Base-by-base conservation (phyloP, 2,888 invertebrate species). In the Epistrophe eligans region DNA sequence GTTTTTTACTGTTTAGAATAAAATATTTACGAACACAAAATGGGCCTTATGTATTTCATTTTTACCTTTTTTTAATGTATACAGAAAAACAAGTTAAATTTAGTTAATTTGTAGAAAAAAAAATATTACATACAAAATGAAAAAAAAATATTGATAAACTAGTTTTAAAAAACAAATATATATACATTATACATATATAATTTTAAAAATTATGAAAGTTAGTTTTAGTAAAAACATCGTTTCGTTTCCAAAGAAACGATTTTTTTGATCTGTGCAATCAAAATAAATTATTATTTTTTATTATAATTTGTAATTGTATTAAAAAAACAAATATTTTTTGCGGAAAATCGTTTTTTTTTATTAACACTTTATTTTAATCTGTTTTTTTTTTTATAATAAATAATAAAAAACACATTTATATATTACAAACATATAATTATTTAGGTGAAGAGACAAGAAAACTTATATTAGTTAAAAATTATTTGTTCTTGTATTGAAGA, bases 251-350 rank as follows among this genome's bases (percentile, higher is more conserved):
- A 79, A 70, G 88, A 87, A 87, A 85, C 83, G 85, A 73, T 81
- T 67, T 89, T 88, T 88, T 88, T 88, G 82, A 87, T 89, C 87
- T 84, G 89, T 89, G 88, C 88, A 89, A 88, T 88, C 85, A 88
- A 85, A 88, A 88, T 88, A 89, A 88, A 84, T 89, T 83, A 88
- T 87, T 88, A 32, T 77, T 81, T 79, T 35, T 77, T 77, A 70
- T 76, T 79, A 17, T 74, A 35, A 66, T 79, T 74, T 77, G 15
- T 52, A 52, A 66, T 66, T 71, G 82, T 79, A 72, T n/a, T 66
- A 62, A 72, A 28, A 72, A 62, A 67, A 28, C 76, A 72, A 72
- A 24, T 24, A 28, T 71, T 82, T 77, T 82, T 71, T 77, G 57
- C 43, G 58, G 73, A 60, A 80, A 74, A 32, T 55, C 45, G 32